Evolutionary conservation across 2,113 vertebrate species (phyloP).

Genomic region (Sus scrofa): DNA sequence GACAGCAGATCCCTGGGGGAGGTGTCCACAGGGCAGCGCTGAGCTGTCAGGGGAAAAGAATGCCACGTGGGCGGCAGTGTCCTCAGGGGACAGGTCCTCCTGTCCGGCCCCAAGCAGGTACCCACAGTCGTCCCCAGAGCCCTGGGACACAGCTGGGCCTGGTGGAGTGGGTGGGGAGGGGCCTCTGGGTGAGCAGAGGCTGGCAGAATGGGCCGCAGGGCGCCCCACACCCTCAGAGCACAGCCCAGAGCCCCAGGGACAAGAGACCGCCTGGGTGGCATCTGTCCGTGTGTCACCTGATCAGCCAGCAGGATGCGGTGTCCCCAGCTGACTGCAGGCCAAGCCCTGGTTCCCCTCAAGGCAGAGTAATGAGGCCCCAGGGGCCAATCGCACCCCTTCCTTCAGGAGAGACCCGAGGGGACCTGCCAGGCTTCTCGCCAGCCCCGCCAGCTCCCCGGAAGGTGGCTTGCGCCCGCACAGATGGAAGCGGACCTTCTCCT

Average conservation of each 20-base stretch:
- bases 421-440: neutral
- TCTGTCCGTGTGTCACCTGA: neutral
- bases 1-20: slow-evolving; percentile 82
- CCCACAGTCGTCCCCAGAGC: slow-evolving; percentile 55
- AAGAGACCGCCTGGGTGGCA: neutral
- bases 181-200: neutral
- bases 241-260: neutral
- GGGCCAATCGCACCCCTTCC: too few species aligned
- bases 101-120: neutral
- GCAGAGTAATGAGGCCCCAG: neutral
- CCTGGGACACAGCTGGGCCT: neutral
- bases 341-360: neutral
- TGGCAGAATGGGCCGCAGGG: accelerated
- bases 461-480: accelerated
- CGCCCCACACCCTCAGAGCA: neutral
- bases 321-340: neutral
- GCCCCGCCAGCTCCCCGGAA: neutral
- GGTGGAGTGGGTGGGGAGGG: too few species aligned
- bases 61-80: slow-evolving; percentile 66
- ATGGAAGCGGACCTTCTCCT: accelerated
- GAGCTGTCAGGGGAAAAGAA: slow-evolving; percentile 53
- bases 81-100: slow-evolving; percentile 16
- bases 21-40: neutral
- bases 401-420: neutral
- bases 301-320: neutral